Conservation (phyloP, 2,888 invertebrate species). For the Pristionchus japonicus region DNA sequence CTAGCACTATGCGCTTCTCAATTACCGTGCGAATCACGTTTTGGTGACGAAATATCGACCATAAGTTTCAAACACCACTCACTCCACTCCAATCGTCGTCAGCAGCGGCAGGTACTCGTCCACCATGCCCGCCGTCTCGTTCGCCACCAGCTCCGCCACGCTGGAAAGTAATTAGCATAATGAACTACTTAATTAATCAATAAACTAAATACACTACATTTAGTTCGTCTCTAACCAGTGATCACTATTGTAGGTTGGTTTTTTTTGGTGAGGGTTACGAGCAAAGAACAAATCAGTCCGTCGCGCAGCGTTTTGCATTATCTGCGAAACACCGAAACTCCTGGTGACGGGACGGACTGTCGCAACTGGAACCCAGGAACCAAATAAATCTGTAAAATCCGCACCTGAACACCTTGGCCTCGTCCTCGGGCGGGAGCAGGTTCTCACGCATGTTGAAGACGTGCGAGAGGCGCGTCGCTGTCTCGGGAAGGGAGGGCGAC, state of each 20-base stretch:
- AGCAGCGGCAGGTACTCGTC: constrained; percentile 62
- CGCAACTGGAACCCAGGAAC: too few species aligned
- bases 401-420: constrained; percentile 62
- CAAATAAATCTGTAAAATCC: not conserved
- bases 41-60: too few species aligned
- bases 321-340: too few species aligned
- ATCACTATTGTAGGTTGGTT: too few species aligned
- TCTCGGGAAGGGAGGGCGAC: constrained; percentile 51
- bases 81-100: constrained; percentile 57
- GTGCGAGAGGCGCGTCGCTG: constrained; percentile 60
- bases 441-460: constrained; percentile 60
- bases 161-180: constrained; percentile 49
- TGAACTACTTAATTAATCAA: too few species aligned
- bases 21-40: not conserved
- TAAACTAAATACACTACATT: too few species aligned
- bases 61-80: constrained; percentile 13
- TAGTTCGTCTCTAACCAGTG: too few species aligned
- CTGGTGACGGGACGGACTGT: too few species aligned
- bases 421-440: constrained; percentile 58
- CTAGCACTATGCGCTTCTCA: too few species aligned
- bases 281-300: too few species aligned
- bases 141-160: constrained; percentile 63
- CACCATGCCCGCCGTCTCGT: constrained; percentile 60
- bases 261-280: too few species aligned
- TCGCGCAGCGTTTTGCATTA: too few species aligned